These are phyloP conservation scores for Charadrius vociferus DNA, from an alignment of 2,113 vertebrate species.

Conservation along the genomic window DNA sequence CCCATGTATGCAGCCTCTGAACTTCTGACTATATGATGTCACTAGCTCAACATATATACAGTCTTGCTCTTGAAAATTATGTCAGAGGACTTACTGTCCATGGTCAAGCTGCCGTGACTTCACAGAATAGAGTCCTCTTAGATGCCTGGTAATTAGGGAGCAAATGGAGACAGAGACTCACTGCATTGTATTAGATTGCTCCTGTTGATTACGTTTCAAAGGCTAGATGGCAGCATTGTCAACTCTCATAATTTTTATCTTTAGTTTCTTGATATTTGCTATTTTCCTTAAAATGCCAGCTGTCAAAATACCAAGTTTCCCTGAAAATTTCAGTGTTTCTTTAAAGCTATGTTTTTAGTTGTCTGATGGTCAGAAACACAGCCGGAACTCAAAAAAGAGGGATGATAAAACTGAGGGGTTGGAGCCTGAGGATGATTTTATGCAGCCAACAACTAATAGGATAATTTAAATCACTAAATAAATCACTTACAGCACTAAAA, in stretches of 20 bases:
- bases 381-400: not conserved
- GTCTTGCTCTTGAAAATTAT: not conserved
- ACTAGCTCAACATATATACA: not conserved
- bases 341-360: not conserved
- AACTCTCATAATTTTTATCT: conserved; percentile 23
- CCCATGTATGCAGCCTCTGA: not conserved
- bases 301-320: not conserved
- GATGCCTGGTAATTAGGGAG: not conserved
- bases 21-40: not conserved
- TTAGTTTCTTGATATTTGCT: not conserved
- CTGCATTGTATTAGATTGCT: not conserved
- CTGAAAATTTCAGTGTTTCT: not conserved
- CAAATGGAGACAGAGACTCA: not conserved
- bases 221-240: conserved; percentile 66
- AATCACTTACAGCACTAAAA: not conserved
- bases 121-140: not conserved
- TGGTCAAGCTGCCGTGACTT: not conserved
- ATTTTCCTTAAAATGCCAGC: not conserved
- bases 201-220: not conserved
- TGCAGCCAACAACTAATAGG: rapidly evolving
- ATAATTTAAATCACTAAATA: not conserved
- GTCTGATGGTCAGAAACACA: not conserved
- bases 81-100: not conserved
- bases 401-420: not conserved
- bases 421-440: not conserved